Percentiles rank a stretch among this genome's conserved stretches.
These are phyloP conservation scores for Callipepla squamata DNA, from an alignment of 2,113 vertebrate species.

Conservation along the genomic window DNA sequence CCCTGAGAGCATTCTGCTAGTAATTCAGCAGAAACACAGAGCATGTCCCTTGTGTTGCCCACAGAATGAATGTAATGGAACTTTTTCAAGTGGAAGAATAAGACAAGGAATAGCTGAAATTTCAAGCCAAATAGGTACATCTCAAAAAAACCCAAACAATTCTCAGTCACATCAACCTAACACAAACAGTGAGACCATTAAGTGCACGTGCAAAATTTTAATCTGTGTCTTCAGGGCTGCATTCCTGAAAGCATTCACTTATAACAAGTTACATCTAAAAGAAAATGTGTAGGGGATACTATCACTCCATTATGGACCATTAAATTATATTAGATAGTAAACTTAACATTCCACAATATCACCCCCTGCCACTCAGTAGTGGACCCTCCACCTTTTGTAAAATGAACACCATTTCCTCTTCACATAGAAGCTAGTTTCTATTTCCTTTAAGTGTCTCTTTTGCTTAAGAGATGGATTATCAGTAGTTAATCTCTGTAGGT, in stretches of 20 bases:
- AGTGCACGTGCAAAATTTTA: background rate
- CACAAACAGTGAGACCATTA: background rate
- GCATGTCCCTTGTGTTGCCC: background rate
- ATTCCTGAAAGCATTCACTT: background rate
- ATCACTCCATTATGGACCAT: rapidly evolving
- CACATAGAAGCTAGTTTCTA: conserved; percentile 43
- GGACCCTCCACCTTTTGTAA: rapidly evolving
- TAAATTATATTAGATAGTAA: background rate
- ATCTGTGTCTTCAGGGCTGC: background rate
- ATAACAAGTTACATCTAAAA: background rate
- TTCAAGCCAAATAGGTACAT: background rate
- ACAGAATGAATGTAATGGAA: background rate
- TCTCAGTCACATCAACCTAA: background rate
- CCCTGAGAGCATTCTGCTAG: background rate
- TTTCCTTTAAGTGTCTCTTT: conserved; percentile 47
- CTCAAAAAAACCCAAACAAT: background rate
- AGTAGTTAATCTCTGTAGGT: conserved; percentile 9
- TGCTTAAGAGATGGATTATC: conserved; percentile 16
- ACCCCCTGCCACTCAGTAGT: background rate
- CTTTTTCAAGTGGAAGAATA: background rate
- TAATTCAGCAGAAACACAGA: background rate
- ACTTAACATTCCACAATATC: background rate
- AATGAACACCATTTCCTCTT: conserved; percentile 7
- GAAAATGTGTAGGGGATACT: background rate
- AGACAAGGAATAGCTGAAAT: background rate